A percentile compares a stretch with the other conserved stretches of the same genome.
These are phyloP conservation scores for Eubasilissa regina DNA, from an alignment of 1,140 invertebrate genomes.

Conservation along the genomic window DNA sequence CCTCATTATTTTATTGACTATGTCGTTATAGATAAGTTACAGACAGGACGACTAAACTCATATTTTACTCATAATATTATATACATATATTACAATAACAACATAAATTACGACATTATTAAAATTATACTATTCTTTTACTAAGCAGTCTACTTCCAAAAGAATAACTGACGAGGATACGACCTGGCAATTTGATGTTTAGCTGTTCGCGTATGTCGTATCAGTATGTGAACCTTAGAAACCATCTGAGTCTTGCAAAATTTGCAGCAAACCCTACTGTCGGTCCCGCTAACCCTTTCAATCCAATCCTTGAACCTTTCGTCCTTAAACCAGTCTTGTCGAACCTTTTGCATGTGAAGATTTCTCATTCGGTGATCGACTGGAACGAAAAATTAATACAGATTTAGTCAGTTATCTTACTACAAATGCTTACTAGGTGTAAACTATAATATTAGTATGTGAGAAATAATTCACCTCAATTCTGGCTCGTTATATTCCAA, in stretches of 20 bases:
- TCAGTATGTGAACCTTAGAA: slow-evolving; percentile 36
- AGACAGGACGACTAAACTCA: neutral
- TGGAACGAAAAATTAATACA: neutral
- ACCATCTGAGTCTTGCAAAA: slow-evolving; percentile 27
- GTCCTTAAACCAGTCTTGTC: slow-evolving; percentile 33
- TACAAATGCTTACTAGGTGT: too few species aligned
- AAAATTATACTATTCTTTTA: too few species aligned
- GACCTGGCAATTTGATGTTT: slow-evolving; percentile 27
- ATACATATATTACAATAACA: neutral
- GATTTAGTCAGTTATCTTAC: slow-evolving; percentile 4
- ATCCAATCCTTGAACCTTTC: slow-evolving; percentile 38
- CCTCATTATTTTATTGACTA: neutral
- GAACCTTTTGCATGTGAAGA: slow-evolving; percentile 21
- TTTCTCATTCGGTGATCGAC: neutral
- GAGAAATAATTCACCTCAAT: too few species aligned
- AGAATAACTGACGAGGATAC: slow-evolving; percentile 4
- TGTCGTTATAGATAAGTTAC: neutral
- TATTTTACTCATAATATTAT: neutral
- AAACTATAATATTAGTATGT: too few species aligned
- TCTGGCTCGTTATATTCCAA: too few species aligned
- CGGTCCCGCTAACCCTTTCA: slow-evolving; percentile 20
- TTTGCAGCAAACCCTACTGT: slow-evolving; percentile 26
- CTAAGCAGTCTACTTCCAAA: neutral
- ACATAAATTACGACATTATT: neutral
- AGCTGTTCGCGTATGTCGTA: slow-evolving; percentile 27